Percentiles rank a stretch among this genome's conserved stretches.
Conservation (phyloP, 2,888 invertebrate genomes). For the Rhingia rostrata region DNA sequence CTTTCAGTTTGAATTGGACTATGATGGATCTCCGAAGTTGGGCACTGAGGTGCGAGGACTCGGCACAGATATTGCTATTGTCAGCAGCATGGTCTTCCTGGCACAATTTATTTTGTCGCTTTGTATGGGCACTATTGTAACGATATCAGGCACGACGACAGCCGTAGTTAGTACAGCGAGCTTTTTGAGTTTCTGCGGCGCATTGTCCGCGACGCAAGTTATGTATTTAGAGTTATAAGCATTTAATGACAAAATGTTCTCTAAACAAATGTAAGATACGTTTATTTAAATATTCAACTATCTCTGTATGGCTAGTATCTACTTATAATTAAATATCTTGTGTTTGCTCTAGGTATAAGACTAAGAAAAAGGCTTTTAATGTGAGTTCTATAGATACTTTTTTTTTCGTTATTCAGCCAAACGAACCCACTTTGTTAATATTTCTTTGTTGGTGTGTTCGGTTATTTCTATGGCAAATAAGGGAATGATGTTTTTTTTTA, state of each 20-base stretch:
- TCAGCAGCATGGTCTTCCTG: conserved; percentile 97
- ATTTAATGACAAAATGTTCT: background rate
- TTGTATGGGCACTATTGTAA: conserved; percentile 93
- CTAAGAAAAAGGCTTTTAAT: too few species aligned
- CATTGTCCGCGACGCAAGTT: conserved; percentile 92
- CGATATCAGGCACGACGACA: conserved; percentile 91
- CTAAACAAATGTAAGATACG: background rate
- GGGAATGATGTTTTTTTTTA: too few species aligned
- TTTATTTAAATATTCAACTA: too few species aligned
- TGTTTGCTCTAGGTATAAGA: too few species aligned
- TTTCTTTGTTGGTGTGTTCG: too few species aligned
- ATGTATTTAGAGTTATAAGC: conserved; percentile 93
- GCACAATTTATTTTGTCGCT: conserved; percentile 96
- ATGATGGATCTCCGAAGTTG: conserved; percentile 84
- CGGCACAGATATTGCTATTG: conserved; percentile 96
- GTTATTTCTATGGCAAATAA: too few species aligned
- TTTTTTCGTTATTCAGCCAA: too few species aligned
- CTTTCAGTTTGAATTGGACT: conserved; percentile 86
- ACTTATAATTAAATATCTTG: too few species aligned
- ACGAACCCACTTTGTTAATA: too few species aligned
- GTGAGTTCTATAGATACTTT: too few species aligned
- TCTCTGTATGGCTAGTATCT: too few species aligned
- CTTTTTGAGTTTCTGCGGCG: conserved; percentile 92
- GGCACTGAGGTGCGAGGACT: conserved; percentile 91
- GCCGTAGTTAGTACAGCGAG: conserved; percentile 94